A percentile compares a stretch with the other conserved stretches of the same genome.
phyloP scores from a whole-genome alignment of 64 coral and sea anemone genomes.

The Catalaphyllia jardinei region DNA sequence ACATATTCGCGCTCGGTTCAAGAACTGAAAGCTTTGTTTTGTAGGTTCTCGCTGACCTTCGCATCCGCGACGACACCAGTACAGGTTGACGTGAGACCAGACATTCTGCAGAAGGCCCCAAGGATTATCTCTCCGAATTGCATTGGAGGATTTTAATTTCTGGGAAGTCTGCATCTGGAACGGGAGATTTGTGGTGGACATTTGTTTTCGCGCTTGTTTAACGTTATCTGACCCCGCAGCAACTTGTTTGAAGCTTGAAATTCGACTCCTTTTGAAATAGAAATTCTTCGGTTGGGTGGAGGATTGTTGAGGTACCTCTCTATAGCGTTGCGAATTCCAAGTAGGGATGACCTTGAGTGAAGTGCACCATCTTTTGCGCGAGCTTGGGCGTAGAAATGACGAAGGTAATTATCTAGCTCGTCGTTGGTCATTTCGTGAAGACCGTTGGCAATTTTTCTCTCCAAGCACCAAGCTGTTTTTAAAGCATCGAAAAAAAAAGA shows the following conservation, averaged over 20 bases:
- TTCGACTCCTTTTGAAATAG: neutral
- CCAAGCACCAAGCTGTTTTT: conserved; percentile 16
- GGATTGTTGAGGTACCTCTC: conserved; percentile 31
- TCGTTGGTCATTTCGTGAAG: conserved; percentile 36
- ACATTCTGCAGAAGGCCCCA: conserved; percentile 47
- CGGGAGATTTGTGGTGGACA: neutral
- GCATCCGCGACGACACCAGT: conserved; percentile 29
- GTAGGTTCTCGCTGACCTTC: neutral
- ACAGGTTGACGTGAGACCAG: conserved; percentile 40
- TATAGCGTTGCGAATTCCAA: conserved; percentile 19
- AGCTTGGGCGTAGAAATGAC: conserved; percentile 24
- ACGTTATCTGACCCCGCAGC: conserved; percentile 19
- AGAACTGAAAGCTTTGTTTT: neutral
- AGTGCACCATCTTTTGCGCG: conserved; percentile 16
- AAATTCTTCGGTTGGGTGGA: conserved; percentile 28
- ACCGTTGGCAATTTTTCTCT: conserved; percentile 9
- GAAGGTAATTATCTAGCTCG: conserved; percentile 1
- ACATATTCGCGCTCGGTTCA: neutral
- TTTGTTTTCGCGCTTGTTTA: conserved; percentile 52
- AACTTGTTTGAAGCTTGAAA: conserved; percentile 35
- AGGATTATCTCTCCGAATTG: neutral
- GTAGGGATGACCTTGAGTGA: conserved; percentile 29
- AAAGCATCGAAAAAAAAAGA: neutral
- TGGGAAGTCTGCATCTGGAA: neutral
- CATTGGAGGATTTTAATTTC: neutral